A percentile compares a stretch with the other conserved stretches of the same genome.
Conservation (phyloP, 2,113 vertebrate species). For the Ivindomyrus marchei region DNA sequence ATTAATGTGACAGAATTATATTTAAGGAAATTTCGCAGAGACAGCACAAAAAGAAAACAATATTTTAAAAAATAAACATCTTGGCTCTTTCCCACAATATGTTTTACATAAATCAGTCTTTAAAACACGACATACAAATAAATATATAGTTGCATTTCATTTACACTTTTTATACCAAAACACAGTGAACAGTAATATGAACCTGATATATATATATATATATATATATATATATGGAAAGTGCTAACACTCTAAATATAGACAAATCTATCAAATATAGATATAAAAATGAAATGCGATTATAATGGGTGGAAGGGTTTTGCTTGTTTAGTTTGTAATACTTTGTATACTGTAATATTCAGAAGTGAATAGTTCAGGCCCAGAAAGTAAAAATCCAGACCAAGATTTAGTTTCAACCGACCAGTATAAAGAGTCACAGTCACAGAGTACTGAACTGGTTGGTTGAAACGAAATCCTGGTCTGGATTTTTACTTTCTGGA, state of each 20-base stretch:
- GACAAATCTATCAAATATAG: conserved; percentile 24
- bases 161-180: not conserved
- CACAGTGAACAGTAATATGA: conserved; percentile 14
- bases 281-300: conserved; percentile 16
- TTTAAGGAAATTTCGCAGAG: not conserved
- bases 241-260: conserved; percentile 43
- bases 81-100: not conserved
- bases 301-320: not conserved
- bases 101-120: not conserved
- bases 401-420: too few species aligned
- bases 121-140: conserved; percentile 12
- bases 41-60: not conserved
- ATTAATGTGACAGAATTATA: not conserved
- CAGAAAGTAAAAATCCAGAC: not conserved
- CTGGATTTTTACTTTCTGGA: not conserved
- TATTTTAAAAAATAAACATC: not conserved
- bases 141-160: conserved; percentile 13
- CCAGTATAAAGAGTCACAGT: not conserved
- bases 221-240: conserved; percentile 9
- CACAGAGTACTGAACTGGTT: not conserved
- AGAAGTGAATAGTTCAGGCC: not conserved
- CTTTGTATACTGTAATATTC: not conserved
- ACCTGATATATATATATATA: conserved; percentile 10
- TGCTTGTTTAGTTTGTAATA: not conserved
- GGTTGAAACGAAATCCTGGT: not conserved